Conservation (phyloP, 2,113 vertebrate genomes). For the Ploceus nigricollis region DNA sequence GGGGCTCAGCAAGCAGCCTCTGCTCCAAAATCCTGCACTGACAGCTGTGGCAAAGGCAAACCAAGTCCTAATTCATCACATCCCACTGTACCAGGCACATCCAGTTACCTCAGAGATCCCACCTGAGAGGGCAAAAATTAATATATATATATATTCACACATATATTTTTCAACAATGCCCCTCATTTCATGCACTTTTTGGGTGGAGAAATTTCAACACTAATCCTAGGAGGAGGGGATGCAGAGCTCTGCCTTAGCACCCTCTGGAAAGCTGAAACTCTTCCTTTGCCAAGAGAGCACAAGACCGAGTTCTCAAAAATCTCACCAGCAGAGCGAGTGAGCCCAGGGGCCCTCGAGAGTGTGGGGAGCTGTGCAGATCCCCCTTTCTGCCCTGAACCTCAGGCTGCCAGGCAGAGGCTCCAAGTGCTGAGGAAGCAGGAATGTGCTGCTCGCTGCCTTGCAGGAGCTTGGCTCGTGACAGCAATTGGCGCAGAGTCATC, state of each 20-base stretch:
- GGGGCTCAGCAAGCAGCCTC: background rate
- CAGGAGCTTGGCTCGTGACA: conserved; percentile 3
- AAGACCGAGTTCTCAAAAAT: background rate
- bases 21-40: background rate
- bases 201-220: background rate
- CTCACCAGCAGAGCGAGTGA: background rate
- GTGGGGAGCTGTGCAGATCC: background rate
- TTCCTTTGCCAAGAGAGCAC: background rate
- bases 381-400: background rate
- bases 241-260: background rate
- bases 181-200: background rate
- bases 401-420: background rate
- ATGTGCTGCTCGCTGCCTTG: background rate
- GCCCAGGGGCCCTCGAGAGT: rapidly evolving
- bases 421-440: conserved; percentile 18
- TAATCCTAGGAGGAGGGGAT: rapidly evolving
- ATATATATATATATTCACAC: rapidly evolving
- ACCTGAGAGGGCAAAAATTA: background rate
- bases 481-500: conserved; percentile 51
- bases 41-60: background rate
- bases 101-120: background rate
- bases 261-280: background rate
- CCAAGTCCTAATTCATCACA: background rate
- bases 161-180: rapidly evolving
- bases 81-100: background rate